A percentile compares a stretch with the other conserved stretches of the same genome.
Evolutionary conservation across 1,140 invertebrate genomes (phyloP).

Genomic region (Branchinecta lynchi): DNA sequence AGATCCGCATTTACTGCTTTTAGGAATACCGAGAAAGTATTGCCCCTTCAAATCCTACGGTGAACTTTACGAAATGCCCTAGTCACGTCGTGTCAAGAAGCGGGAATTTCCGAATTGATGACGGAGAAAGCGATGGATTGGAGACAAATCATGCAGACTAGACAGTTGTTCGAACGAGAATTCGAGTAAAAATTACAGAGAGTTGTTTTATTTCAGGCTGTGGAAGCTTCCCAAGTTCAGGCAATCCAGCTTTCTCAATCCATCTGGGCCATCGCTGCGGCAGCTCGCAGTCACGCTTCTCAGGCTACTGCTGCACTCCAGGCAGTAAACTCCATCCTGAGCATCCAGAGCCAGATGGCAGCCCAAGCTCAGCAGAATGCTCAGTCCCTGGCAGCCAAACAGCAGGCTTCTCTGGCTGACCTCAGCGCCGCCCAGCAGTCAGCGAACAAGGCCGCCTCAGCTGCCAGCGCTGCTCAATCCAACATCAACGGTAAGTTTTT

Average conservation of each 20-base stretch:
- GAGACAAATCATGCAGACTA: too few species aligned
- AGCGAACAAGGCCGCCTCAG: slow-evolving; percentile 14
- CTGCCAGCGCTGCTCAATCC: slow-evolving; percentile 2
- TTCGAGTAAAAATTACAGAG: neutral
- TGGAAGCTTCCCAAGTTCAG: slow-evolving; percentile 13
- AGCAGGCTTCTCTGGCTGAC: slow-evolving; percentile 11
- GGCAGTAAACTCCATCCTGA: slow-evolving; percentile 11
- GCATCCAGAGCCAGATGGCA: slow-evolving; percentile 13
- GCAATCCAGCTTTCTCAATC: slow-evolving; percentile 14
- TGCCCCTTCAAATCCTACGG: too few species aligned
- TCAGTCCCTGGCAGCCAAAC: slow-evolving; percentile 4
- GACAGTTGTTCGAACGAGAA: neutral
- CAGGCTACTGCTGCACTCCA: slow-evolving; percentile 10
- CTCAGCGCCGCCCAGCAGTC: slow-evolving; percentile 11
- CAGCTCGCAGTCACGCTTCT: slow-evolving; percentile 11
- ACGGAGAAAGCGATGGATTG: too few species aligned
- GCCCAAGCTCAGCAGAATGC: slow-evolving; percentile 15
- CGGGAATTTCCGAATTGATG: too few species aligned
- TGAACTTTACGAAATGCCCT: too few species aligned
- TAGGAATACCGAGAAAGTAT: too few species aligned
- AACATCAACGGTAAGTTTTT: slow-evolving; percentile 9
- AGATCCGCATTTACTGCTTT: neutral
- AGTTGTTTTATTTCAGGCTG: neutral
- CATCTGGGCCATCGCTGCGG: neutral
- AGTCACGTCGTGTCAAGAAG: too few species aligned